Conservation (phyloP, 2,113 vertebrate genomes). For the Menura novaehollandiae region DNA sequence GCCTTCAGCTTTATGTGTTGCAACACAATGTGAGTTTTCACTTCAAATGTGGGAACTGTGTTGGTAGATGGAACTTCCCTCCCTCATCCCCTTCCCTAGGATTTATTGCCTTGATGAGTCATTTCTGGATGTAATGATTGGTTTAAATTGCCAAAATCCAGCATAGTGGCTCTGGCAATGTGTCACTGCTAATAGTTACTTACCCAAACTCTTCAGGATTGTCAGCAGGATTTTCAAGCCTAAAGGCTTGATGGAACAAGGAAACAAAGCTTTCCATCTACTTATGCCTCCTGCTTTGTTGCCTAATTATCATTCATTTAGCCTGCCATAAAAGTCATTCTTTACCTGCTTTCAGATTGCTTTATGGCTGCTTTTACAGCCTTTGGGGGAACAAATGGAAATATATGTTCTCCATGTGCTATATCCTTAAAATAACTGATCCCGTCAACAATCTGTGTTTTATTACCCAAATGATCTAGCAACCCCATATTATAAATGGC, state of each 20-base stretch:
- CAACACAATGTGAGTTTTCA: background rate
- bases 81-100: accelerated
- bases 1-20: background rate
- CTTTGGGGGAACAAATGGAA: conserved; percentile 36
- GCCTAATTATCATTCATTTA: conserved; percentile 56
- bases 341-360: conserved; percentile 55
- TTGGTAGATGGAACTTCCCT: background rate
- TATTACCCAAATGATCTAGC: conserved; percentile 29
- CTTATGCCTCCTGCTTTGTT: conserved; percentile 7
- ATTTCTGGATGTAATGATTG: background rate
- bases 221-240: background rate
- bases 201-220: background rate
- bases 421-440: conserved; percentile 25
- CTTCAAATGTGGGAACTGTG: background rate
- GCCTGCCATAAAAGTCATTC: background rate
- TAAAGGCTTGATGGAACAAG: background rate
- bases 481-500: background rate
- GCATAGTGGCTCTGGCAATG: background rate
- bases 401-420: conserved; percentile 27
- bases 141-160: background rate
- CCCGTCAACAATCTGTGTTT: conserved; percentile 40
- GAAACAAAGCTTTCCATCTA: background rate
- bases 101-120: background rate
- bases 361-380: conserved; percentile 47
- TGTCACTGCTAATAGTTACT: background rate